Evolutionary conservation across 2,888 invertebrate species (phyloP).

Genomic region (Oscheius sp.): DNA sequence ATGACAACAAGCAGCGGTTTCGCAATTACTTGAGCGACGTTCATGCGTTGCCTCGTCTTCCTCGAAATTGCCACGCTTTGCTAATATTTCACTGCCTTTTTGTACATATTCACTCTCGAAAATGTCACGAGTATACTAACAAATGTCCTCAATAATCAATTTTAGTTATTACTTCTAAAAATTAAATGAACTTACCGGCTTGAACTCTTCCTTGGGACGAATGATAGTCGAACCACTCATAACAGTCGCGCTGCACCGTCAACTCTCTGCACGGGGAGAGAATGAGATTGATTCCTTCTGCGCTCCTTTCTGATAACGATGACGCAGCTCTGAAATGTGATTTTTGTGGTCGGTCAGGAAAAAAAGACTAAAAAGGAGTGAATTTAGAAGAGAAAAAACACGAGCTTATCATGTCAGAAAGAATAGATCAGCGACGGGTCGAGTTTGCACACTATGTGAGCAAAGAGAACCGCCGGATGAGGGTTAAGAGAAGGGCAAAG

Average conservation of each 20-base stretch:
- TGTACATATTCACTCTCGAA: too few relatives aligned
- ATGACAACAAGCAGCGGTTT: too few relatives aligned
- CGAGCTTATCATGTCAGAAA: too few relatives aligned
- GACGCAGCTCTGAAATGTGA: background rate
- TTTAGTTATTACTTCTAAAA: background rate
- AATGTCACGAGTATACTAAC: too few relatives aligned
- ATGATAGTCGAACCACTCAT: conserved; percentile 26
- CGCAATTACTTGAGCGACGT: too few relatives aligned
- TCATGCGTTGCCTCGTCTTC: too few relatives aligned
- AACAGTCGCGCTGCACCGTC: conserved; percentile 23
- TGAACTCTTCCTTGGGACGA: conserved; percentile 27
- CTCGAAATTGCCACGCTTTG: too few relatives aligned
- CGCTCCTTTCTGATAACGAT: conserved; percentile 22
- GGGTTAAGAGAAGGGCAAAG: background rate
- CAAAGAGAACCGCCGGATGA: background rate
- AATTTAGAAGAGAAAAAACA: too few relatives aligned
- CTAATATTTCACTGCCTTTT: too few relatives aligned
- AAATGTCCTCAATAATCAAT: too few relatives aligned
- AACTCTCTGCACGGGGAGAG: background rate
- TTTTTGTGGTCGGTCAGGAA: conserved; percentile 4
- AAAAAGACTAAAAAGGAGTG: background rate
- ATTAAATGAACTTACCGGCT: conserved; percentile 17
- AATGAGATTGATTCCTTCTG: conserved; percentile 17
- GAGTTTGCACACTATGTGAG: too few relatives aligned
- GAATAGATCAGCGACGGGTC: too few relatives aligned